phyloP scores from a whole-genome alignment of 2,113 vertebrate species.

The Datnioides undecimradiatus region DNA sequence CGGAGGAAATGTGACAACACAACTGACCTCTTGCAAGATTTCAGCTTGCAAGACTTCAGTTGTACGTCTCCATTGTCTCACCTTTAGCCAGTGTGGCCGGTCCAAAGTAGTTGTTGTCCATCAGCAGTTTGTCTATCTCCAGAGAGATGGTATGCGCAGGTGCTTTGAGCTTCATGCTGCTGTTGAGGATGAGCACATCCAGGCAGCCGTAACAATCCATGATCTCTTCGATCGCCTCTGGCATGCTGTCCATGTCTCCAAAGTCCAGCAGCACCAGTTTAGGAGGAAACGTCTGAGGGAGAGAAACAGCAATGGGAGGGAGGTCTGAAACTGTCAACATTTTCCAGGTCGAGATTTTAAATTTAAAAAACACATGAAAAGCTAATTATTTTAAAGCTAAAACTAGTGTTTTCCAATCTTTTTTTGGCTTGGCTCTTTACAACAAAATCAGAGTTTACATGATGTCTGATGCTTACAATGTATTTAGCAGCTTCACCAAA shows the following conservation, averaged over 20 bases:
- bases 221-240: slow-evolving; percentile 88
- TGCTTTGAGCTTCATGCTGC: slow-evolving; percentile 92
- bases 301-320: not conserved
- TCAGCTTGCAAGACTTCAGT: fast-evolving
- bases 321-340: not conserved
- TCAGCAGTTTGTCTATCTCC: slow-evolving; percentile 92
- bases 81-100: slow-evolving; percentile 94
- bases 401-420: too few relatives aligned
- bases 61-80: slow-evolving; percentile 51
- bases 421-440: too few relatives aligned
- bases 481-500: too few relatives aligned
- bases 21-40: fast-evolving
- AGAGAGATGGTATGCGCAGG: slow-evolving; percentile 90
- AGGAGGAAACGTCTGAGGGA: slow-evolving; percentile 89
- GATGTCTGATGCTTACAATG: too few relatives aligned
- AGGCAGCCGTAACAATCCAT: slow-evolving; percentile 93
- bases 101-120: slow-evolving; percentile 97
- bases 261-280: slow-evolving; percentile 93
- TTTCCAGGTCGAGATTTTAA: too few relatives aligned
- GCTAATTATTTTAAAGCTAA: too few relatives aligned
- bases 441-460: too few relatives aligned
- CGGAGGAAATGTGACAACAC: not conserved
- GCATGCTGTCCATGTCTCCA: slow-evolving; percentile 87
- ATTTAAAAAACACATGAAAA: too few relatives aligned
- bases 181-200: slow-evolving; percentile 93